Percentiles rank a stretch among this genome's conserved stretches.
Evolutionary conservation across 2,113 vertebrate species (phyloP).

Genomic region (Platichthys stellatus): DNA sequence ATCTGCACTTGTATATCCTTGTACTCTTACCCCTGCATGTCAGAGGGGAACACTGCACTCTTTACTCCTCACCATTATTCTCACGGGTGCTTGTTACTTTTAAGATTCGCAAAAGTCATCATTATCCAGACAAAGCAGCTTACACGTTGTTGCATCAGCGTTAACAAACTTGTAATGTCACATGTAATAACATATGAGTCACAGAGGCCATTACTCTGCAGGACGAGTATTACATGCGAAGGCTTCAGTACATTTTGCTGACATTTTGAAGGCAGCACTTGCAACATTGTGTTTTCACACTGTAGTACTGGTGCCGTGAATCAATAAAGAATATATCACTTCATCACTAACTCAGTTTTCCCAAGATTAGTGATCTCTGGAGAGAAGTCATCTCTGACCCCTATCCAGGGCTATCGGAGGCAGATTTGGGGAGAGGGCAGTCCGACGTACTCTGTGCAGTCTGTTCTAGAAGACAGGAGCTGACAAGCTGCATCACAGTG

Average conservation of each 20-base stretch:
- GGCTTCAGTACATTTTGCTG: not conserved
- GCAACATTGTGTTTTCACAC: too few relatives aligned
- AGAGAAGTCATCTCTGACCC: constrained; percentile 24
- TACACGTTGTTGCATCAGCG: not conserved
- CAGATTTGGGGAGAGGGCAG: constrained; percentile 28
- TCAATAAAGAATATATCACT: not conserved
- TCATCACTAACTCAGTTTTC: not conserved
- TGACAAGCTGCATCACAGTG: constrained; percentile 66
- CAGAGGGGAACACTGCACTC: not conserved
- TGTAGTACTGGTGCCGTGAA: not conserved
- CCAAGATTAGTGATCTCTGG: constrained; percentile 1
- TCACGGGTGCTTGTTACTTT: not conserved
- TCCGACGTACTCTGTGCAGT: constrained; percentile 29
- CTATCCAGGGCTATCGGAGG: constrained; percentile 39
- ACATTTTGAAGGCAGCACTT: not conserved
- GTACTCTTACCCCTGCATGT: not conserved
- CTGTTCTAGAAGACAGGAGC: constrained; percentile 50
- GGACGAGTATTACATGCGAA: not conserved
- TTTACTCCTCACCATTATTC: not conserved
- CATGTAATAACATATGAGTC: not conserved
- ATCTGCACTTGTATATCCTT: not conserved
- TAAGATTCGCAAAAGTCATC: not conserved
- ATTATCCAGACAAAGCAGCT: not conserved
- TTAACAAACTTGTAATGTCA: not conserved
- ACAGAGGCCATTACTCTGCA: not conserved